phyloP scores from a whole-genome alignment of 1,140 invertebrate genomes.

The Chionoecetes opilio region DNA sequence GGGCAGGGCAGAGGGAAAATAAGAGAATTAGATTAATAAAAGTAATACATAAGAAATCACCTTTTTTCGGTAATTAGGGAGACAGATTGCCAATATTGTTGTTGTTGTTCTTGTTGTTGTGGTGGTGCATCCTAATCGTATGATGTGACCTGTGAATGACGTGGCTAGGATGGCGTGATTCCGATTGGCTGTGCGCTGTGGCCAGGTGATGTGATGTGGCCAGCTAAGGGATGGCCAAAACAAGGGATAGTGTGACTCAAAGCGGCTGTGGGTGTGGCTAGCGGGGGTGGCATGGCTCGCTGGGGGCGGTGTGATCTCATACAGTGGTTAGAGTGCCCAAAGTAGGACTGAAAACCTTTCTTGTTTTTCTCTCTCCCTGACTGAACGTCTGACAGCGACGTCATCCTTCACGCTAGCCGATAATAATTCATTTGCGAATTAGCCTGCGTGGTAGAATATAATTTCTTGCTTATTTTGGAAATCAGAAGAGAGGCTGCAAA shows the following conservation, averaged over 20 bases:
- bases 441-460: background rate
- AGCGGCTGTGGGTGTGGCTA: background rate
- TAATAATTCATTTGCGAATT: background rate
- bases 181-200: background rate
- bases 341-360: background rate
- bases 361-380: background rate
- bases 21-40: background rate
- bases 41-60: background rate
- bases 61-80: background rate
- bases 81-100: background rate
- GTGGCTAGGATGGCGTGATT: background rate
- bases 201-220: background rate
- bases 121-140: background rate
- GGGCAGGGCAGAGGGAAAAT: background rate
- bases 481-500: background rate
- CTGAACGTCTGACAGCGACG: background rate
- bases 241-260: background rate
- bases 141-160: background rate
- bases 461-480: background rate
- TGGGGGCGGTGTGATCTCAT: too few species aligned
- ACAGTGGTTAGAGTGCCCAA: background rate
- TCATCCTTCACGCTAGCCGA: background rate
- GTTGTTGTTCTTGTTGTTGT: conserved; percentile 27
- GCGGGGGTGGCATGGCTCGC: background rate
- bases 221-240: background rate